Evolutionary conservation across 1,140 invertebrate species (phyloP), one percentile per base, ranked within the genome.

Genomic region (Zaprionus tsacasi): DNA sequence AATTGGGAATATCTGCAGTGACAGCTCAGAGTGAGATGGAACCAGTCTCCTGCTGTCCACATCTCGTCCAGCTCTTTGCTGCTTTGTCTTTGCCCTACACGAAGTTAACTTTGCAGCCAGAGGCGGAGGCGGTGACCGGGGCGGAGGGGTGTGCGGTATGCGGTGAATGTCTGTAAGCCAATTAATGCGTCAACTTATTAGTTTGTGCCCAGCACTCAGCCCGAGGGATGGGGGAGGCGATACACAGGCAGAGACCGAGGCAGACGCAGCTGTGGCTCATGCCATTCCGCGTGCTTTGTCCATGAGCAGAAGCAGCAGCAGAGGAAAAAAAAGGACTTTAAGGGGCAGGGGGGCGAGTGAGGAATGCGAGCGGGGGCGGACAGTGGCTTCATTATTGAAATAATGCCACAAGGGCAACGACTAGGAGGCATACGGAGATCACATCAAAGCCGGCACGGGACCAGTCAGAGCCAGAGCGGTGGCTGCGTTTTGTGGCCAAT

Each of bases 151-250:
- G 36, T 55, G 30, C 72, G 70, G 45, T 78, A 83, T 88, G 70
- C 74, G 45, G 17, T 48, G 85, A 83, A 87, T 87, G 72, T 70
- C 80, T 88, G 69, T 83, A 83, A 87, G 83, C 83, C 83, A 87
- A 87, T 87, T 87, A 87, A 88, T 87, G 80, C 80, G 75, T 71
- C 80, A 87, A 87, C 83, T 88, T 87, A 87, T 87, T 87, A 87
- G 83, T 87, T 87, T 79, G 61, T 68, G 76, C 50, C 40, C 45
- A 17, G 35, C 45, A 65, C 52, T 40, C 38, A 48, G 27, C 15
- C 11, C 27, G 4, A 21, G 21, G 55, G 25, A 36, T 3, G n/a
- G 6, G 27, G 21, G 27, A 40, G 59, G 64, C 8, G 30, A 17
- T 6, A 21, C 13, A 48, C 13, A 21, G 25, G 12, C 38, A 11